phyloP scores from a whole-genome alignment of 2,888 invertebrate species.

The Ferrisia virgata region DNA sequence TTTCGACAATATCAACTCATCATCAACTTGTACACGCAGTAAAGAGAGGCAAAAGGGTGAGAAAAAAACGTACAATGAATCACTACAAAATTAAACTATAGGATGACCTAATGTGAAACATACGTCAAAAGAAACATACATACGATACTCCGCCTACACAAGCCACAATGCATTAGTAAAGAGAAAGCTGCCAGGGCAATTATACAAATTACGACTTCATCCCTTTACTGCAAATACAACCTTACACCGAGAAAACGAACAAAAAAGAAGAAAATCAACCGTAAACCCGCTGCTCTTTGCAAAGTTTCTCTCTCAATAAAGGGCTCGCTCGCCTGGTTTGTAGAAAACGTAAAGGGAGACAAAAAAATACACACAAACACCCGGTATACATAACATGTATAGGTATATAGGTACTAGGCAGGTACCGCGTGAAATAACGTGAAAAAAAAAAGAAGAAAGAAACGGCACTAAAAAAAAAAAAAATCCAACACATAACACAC shows the following conservation, averaged over 20 bases:
- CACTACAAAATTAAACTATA: neutral
- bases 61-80: neutral
- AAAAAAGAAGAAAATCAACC: neutral
- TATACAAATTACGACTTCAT: slow-evolving; percentile 1
- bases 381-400: neutral
- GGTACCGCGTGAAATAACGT: no score
- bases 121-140: no score
- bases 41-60: neutral
- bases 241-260: neutral
- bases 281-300: neutral
- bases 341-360: neutral
- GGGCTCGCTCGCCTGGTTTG: neutral
- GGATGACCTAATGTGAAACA: no score
- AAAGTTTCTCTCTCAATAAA: neutral
- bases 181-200: neutral
- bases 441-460: neutral
- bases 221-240: neutral
- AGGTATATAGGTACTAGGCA: no score
- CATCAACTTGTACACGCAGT: neutral
- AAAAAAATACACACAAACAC: neutral
- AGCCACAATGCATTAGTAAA: neutral
- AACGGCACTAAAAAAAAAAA: neutral
- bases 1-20: neutral
- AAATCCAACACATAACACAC: neutral
- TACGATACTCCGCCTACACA: neutral